Evolutionary conservation across 2,113 vertebrate genomes (phyloP).

Genomic region (Spheniscus mendiculus): DNA sequence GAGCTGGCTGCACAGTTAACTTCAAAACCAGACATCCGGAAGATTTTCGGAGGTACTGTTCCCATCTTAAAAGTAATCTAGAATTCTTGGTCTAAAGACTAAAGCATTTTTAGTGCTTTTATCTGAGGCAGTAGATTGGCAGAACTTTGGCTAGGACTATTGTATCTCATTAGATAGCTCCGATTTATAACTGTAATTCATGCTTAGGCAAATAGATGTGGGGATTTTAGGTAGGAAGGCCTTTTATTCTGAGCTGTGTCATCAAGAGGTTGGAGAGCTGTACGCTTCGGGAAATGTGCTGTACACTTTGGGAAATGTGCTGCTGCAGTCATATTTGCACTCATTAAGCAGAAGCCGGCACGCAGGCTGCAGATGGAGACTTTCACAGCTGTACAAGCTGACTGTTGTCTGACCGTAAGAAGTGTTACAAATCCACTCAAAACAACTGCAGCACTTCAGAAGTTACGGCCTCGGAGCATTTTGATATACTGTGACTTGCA

Average conservation of each 20-base stretch:
- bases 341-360: neutral
- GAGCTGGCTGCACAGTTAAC: conserved; percentile 86
- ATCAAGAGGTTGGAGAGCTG: neutral
- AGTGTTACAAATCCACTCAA: neutral
- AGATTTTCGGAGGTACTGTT: conserved; percentile 81
- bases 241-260: neutral
- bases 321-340: neutral
- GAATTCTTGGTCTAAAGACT: neutral
- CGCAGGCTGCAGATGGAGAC: neutral
- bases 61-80: neutral
- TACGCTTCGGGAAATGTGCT: neutral
- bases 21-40: conserved; percentile 81
- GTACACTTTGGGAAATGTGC: neutral
- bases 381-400: neutral
- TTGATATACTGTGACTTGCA: neutral
- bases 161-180: neutral
- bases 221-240: neutral
- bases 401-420: neutral
- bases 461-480: neutral
- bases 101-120: neutral
- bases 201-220: neutral
- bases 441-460: neutral
- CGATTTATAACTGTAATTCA: neutral
- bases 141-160: neutral
- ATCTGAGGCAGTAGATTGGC: neutral